Evolutionary conservation across 2,797 vertebrate species (phyloP), one percentile per base, ranked within the genome.

Genomic region (Anguilla marmorata): DNA sequence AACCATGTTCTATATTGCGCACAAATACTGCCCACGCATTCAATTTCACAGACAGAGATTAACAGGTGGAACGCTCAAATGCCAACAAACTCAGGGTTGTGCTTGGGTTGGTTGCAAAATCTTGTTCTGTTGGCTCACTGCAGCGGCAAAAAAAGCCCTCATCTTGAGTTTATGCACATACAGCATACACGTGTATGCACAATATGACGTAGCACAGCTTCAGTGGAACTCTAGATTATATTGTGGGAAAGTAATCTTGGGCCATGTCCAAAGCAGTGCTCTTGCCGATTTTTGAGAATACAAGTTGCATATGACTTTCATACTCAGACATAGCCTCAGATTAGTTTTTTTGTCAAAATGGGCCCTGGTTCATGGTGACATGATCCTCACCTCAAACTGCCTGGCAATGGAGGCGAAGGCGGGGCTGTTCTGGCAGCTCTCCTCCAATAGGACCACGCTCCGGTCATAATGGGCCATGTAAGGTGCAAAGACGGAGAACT

Each of bases 391-490:
- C 98, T 99, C 98, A 91, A 98, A 98, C 83, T 94, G 96, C 87
- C 94, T 96, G 91, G 98, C 93, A 8, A 96, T 88, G 85, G 92
- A 89, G 41, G 96, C 93, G 88, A 99, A 95, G 52, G 93, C 92
- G 0, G 94, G 94, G 88, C 90, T 96, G 89, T 92, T 96, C 91
- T 95, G 95, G 90, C 96, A 97, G 92, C 91, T 96, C 92, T 98
- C 97, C 89, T 97, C 95, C 76, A 99, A 95, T 87, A 98, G 90
- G 85, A 95, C 95, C 95, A 98, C 96, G 95, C 95, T 98, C 93
- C 93, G 97, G 89, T 99, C 98, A 85, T 98, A 99, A 91, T 98
- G 95, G 0, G 94, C 95, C 93, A 99, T 97, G 88, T 97, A 98
- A 80, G 96, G 91, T 30, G 95, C 95, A 58, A 99, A 99, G 90